Conservation (phyloP, 1,140 invertebrate species). For the Halictus rubicundus region DNA sequence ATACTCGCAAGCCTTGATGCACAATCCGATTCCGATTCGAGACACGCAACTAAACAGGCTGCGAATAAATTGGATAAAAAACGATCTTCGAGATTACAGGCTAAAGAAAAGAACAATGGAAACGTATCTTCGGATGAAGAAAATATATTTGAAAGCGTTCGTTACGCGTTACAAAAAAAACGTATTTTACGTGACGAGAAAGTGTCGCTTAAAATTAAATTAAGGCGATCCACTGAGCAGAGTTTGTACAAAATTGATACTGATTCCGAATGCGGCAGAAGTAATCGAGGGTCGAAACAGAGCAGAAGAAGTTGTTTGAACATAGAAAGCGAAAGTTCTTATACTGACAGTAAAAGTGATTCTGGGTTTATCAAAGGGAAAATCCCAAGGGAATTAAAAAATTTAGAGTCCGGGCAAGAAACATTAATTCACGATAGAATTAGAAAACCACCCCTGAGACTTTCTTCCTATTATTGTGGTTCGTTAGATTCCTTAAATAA, state of each 20-base stretch:
- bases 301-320: background rate
- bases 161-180: constrained; percentile 1
- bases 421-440: constrained; percentile 3
- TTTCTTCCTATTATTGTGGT: constrained; percentile 30
- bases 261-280: constrained; percentile 28
- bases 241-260: constrained; percentile 64
- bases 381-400: background rate
- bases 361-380: background rate
- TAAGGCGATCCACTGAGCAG: constrained; percentile 65
- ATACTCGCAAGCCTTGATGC: constrained; percentile 49
- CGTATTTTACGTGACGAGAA: constrained; percentile 8
- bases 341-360: background rate
- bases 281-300: background rate
- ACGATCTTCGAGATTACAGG: background rate
- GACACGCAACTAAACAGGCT: background rate
- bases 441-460: constrained; percentile 33
- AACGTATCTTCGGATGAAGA: constrained; percentile 1
- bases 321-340: background rate
- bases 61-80: background rate
- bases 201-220: constrained; percentile 51
- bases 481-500: background rate
- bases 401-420: constrained; percentile 15
- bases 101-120: background rate
- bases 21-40: constrained; percentile 24
- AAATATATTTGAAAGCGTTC: constrained; percentile 7